Evolutionary conservation across 1,140 invertebrate genomes (phyloP), one percentile per base, ranked within the genome.

Genomic region (Holotrichia oblita): DNA sequence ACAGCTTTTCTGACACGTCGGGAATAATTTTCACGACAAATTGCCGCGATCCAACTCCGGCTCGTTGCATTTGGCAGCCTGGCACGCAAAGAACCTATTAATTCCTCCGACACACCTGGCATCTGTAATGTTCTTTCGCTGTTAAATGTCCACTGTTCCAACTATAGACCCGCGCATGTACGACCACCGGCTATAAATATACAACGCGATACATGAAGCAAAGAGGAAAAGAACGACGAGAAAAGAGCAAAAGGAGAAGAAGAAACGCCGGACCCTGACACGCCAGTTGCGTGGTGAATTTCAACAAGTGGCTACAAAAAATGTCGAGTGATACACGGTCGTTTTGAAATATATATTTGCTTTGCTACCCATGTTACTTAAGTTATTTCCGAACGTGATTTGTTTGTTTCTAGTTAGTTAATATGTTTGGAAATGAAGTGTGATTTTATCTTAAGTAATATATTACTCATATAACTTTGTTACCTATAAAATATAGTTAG

Each of bases 281-380:
- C 22, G 61, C 22, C 61, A 55, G 48, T 55, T 55, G 20, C 61
- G 20, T 69, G 61, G 20, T 34, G 20, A 14, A 69, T 69, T 12
- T 24, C 61, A 69, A 69, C 61, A 69, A 69, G 61, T 69, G 61
- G 61, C 61, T 27, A 10, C 12, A 69, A 69, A 69, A n/a, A 69
- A 69, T 69, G 61, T 27, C 61, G 61, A 10, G 22, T 44, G 14
- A n/a, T n/a, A 6, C 48, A 55, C 14, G 61, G 10, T 0, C 61
- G 61, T 3, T 69, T 69, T 17, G 8, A 24, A 22, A 10, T 69
- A 27, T 48, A 48, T 48, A 2, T 48, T 48, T 10, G 44, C 59
- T 6, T 64, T 64, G 59, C 8, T 64, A 24, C 44, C n/a, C 44
- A 34, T 34, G 27, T 34, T 34, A 34, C 27, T 34, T 34, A 34